Evolutionary conservation across 2,888 invertebrate genomes (phyloP), one percentile per base, ranked within the genome.

Genomic region (Hemistola chrysoprasaria): DNA sequence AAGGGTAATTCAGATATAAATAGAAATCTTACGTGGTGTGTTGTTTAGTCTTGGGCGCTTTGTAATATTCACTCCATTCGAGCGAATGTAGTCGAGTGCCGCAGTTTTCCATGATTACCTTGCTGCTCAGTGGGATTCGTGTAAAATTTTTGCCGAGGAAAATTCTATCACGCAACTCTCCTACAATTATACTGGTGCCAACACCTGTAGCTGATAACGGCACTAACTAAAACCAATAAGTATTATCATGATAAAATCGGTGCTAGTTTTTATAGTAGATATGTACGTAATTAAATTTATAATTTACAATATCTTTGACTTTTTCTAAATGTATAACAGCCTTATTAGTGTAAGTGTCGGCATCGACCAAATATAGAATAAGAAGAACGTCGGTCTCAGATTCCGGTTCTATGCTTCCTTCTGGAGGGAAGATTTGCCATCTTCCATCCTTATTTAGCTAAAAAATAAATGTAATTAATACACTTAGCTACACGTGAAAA

Each of bases 91-190:
- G 36, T 26, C 83, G 80, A 0, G 83, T 88, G 0, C 92, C 91
- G 59, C 83, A 79, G 56, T 93, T 93, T 48, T 83, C 86, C 63
- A 92, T 76, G 0, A 59, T 62, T 8, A 92, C 79, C 49, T 78
- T 76, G 44, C 67, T 59, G 30, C 67, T 63, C 31, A 90, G 64
- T 0, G 75, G 75, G 39, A 84, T 77, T 63, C 88, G 91, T 53
- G 93, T 93, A 58, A 94, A 92, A 60, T 93, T 86, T 2, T 90
- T 82, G 2, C 93, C 94, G 27, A 94, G 86, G 46, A 91, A 73
- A 31, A 92, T 77, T 10, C 90, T 91, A 24, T 91, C 89, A 33
- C 93, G 79, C 0, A 81, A 69, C 0, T 93, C 93, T 27, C 92
- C 90, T 7, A 92, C 90, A 11, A 91, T 58, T 45, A 95, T 92